Percentiles rank a stretch among this genome's conserved stretches.
phyloP scores from a whole-genome alignment of 1,140 invertebrate species.

The Propsilocerus akamusi region DNA sequence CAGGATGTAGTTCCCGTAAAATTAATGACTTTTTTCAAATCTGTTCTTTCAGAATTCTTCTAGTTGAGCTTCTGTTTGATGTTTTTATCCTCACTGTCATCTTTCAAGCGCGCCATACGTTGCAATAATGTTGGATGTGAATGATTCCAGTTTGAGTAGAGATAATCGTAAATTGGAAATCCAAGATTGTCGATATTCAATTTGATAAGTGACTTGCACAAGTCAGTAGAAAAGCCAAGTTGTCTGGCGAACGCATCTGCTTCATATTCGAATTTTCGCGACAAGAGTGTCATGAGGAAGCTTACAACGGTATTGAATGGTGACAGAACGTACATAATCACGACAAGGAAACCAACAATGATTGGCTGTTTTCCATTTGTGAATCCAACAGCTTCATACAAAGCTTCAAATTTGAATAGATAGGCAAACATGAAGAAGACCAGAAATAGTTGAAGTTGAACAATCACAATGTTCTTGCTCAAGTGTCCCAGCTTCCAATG shows the following conservation, averaged over 20 bases:
- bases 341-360: slow-evolving; percentile 80
- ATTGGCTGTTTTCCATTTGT: slow-evolving; percentile 54
- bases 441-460: slow-evolving; percentile 53
- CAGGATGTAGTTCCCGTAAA: too few species aligned
- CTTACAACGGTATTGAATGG: slow-evolving; percentile 79
- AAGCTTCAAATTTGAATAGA: slow-evolving; percentile 54
- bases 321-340: slow-evolving; percentile 80
- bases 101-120: slow-evolving; percentile 37
- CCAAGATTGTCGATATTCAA: slow-evolving; percentile 87
- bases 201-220: slow-evolving; percentile 74
- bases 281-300: slow-evolving; percentile 45
- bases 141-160: slow-evolving; percentile 86
- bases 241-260: slow-evolving; percentile 87
- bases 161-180: slow-evolving; percentile 78
- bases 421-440: slow-evolving; percentile 78
- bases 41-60: too few species aligned
- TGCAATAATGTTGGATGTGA: slow-evolving; percentile 93
- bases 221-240: slow-evolving; percentile 47
- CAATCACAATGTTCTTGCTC: slow-evolving; percentile 69
- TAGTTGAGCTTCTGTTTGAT: background rate
- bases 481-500: slow-evolving; percentile 94
- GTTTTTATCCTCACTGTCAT: background rate
- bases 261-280: slow-evolving; percentile 80
- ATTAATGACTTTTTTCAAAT: too few species aligned
- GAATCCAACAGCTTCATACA: slow-evolving; percentile 84